A percentile compares a stretch with the other conserved stretches of the same genome.
Evolutionary conservation across 2,888 invertebrate genomes (phyloP).

Genomic region (Cheilosia grossa): DNA sequence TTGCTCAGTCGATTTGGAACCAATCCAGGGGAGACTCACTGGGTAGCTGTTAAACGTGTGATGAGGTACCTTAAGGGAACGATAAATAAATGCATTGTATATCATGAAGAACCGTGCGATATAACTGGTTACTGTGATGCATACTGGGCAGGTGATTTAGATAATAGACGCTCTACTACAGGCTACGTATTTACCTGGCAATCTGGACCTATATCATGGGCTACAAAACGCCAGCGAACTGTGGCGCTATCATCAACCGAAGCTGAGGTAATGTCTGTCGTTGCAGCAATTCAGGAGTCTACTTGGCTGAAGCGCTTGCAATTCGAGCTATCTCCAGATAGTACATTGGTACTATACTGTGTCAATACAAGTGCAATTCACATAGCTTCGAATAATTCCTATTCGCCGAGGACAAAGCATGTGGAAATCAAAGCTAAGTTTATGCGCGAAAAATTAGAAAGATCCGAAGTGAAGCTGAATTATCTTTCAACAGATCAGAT

Average conservation of each 20-base stretch:
- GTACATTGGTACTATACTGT: slow-evolving; percentile 39
- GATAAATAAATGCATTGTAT: slow-evolving; percentile 40
- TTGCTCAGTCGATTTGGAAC: slow-evolving; percentile 52
- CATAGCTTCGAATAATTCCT: slow-evolving; percentile 45
- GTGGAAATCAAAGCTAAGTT: slow-evolving; percentile 67
- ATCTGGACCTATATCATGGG: slow-evolving; percentile 66
- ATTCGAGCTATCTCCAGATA: slow-evolving; percentile 47
- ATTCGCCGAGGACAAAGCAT: slow-evolving; percentile 61
- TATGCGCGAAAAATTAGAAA: slow-evolving; percentile 43
- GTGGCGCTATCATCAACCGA: slow-evolving; percentile 71
- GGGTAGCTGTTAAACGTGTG: slow-evolving; percentile 62
- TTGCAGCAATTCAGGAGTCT: slow-evolving; percentile 66
- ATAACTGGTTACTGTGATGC: slow-evolving; percentile 62
- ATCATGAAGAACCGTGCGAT: slow-evolving; percentile 31
- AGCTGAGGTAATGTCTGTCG: slow-evolving; percentile 74
- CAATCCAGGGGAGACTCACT: slow-evolving; percentile 69
- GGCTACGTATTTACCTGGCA: slow-evolving; percentile 67
- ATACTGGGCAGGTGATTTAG: slow-evolving; percentile 59
- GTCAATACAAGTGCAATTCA: slow-evolving; percentile 60
- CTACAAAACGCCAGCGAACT: slow-evolving; percentile 65
- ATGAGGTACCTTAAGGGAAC: slow-evolving; percentile 61
- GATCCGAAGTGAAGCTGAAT: slow-evolving; percentile 25
- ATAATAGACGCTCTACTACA: slow-evolving; percentile 63
- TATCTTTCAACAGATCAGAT: slow-evolving; percentile 40
- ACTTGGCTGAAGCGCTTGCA: slow-evolving; percentile 64